Conservation (phyloP, 2,888 invertebrate genomes). For the Archaeoteleia sp. region DNA sequence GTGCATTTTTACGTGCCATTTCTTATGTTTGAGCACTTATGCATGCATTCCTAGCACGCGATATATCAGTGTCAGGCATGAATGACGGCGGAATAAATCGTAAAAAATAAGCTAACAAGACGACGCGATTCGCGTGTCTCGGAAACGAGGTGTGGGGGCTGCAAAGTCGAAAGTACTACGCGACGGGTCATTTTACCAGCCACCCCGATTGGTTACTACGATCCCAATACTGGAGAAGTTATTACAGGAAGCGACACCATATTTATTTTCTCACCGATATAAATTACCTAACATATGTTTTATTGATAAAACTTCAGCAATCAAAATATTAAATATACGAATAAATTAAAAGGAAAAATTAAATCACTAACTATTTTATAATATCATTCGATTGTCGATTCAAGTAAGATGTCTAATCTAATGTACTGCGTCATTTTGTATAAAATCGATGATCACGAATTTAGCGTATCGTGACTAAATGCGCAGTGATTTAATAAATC, state of each 20-base stretch:
- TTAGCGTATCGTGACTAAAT: constrained; percentile 11
- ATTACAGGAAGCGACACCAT: too few relatives aligned
- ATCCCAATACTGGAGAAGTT: constrained; percentile 2
- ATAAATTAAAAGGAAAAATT: too few relatives aligned
- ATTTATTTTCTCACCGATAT: too few relatives aligned
- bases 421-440: constrained; percentile 20
- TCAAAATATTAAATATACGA: too few relatives aligned
- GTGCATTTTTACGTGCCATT: constrained; percentile 18
- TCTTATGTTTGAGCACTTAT: constrained; percentile 4
- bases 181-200: constrained; percentile 17
- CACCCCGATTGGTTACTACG: constrained; percentile 8
- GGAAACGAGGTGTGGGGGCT: constrained; percentile 11
- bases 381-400: constrained; percentile 20
- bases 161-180: constrained; percentile 7
- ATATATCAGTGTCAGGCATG: constrained; percentile 13
- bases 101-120: constrained; percentile 32
- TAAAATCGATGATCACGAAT: constrained; percentile 33
- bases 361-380: too few relatives aligned
- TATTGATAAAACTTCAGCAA: too few relatives aligned
- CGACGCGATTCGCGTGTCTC: constrained; percentile 26
- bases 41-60: constrained; percentile 12
- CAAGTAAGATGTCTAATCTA: constrained; percentile 23
- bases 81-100: constrained; percentile 37
- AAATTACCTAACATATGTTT: too few relatives aligned
- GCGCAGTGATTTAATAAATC: constrained; percentile 28